phyloP scores from a whole-genome alignment of 2,888 invertebrate species.

The Ctena decussata region DNA sequence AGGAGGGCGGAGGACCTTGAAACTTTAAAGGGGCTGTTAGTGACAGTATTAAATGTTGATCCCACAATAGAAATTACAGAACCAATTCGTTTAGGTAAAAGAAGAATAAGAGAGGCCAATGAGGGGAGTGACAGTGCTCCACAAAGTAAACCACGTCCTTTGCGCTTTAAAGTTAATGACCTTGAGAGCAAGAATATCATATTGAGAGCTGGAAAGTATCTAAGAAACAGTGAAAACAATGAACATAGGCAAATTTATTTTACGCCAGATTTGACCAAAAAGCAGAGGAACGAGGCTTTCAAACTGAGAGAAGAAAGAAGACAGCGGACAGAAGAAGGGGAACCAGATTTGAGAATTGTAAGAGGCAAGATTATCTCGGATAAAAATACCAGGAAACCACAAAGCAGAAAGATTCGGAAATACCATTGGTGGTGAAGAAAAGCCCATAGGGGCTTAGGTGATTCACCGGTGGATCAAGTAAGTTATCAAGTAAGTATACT shows the following conservation, averaged over 20 bases:
- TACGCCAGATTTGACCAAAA: slow-evolving; percentile 13
- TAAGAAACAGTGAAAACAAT: background rate
- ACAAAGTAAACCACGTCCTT: background rate
- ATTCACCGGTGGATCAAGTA: too few species aligned
- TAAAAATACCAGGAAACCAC: background rate
- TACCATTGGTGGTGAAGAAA: too few species aligned
- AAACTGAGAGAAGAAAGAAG: slow-evolving; percentile 19
- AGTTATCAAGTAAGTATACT: too few species aligned
- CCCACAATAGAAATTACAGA: background rate
- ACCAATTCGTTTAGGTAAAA: background rate
- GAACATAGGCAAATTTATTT: slow-evolving; percentile 2
- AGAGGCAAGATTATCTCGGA: background rate
- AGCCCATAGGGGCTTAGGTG: too few species aligned
- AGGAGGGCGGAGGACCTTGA: background rate
- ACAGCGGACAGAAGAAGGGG: background rate
- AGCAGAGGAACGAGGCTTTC: slow-evolving; percentile 9
- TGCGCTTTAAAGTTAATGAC: background rate
- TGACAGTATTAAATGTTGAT: background rate
- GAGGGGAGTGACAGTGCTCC: background rate
- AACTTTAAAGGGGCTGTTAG: background rate
- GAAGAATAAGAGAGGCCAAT: background rate
- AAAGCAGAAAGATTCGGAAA: background rate
- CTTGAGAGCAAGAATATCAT: background rate
- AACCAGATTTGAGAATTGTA: background rate
- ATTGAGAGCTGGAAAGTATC: background rate